Conservation (phyloP, 1,140 invertebrate genomes). For the Monochamus saltuarius region DNA sequence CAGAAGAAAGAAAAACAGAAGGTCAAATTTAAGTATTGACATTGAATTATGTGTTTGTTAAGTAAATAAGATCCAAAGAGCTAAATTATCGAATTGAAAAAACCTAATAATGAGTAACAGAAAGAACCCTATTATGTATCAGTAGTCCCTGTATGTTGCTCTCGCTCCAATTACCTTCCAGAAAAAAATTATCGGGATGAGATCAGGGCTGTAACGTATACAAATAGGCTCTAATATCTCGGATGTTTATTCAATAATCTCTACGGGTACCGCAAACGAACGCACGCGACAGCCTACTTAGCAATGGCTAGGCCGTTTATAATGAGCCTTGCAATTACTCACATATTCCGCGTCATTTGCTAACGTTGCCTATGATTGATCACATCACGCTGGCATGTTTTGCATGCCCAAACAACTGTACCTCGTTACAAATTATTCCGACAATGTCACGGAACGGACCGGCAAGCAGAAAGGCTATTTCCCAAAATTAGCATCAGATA, state of each 20-base stretch:
- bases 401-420: conserved; percentile 15
- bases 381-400: too few species aligned
- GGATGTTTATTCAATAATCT: conserved; percentile 31
- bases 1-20: too few species aligned
- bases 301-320: conserved; percentile 22
- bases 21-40: too few species aligned
- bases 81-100: too few species aligned
- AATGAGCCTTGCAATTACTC: conserved; percentile 27
- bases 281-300: conserved; percentile 27
- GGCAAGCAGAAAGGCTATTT: neutral
- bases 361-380: conserved; percentile 21
- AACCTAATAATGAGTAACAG: too few species aligned
- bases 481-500: too few species aligned
- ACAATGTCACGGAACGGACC: conserved; percentile 22
- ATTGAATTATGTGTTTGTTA: too few species aligned
- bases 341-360: conserved; percentile 23
- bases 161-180: too few species aligned
- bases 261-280: neutral
- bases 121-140: too few species aligned
- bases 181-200: too few species aligned
- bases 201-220: conserved; percentile 12
- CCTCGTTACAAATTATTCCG: conserved; percentile 27
- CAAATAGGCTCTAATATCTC: conserved; percentile 21
- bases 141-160: too few species aligned
- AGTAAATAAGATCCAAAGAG: too few species aligned